Percentiles rank a stretch among this genome's conserved stretches.
Conservation (phyloP, 2,888 invertebrate species). For the Acrocyrtus sp. region DNA sequence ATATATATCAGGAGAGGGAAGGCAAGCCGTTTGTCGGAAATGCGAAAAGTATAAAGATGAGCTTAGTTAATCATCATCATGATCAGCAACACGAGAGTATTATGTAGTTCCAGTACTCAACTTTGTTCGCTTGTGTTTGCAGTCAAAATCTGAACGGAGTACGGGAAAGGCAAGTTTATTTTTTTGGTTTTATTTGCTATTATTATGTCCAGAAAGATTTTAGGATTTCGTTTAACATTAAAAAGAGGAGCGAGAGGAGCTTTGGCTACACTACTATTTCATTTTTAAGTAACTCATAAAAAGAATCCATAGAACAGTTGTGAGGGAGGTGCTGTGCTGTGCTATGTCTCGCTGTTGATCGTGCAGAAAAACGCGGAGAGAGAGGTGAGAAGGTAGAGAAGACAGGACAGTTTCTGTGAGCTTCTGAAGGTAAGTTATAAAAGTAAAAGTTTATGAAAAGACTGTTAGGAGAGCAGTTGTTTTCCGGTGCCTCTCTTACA, state of each 20-base stretch:
- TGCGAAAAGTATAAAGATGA: slow-evolving; percentile 21
- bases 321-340: neutral
- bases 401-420: neutral
- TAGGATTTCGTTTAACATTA: slow-evolving; percentile 8
- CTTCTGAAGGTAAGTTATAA: neutral
- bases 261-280: slow-evolving; percentile 6
- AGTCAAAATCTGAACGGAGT: neutral
- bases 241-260: slow-evolving; percentile 12
- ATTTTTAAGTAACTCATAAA: slow-evolving; percentile 33
- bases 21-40: slow-evolving; percentile 34
- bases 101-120: neutral
- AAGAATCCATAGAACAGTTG: too few species aligned
- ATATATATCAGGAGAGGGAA: neutral
- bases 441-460: neutral
- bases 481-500: too few species aligned
- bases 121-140: neutral
- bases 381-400: too few species aligned
- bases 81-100: too few species aligned
- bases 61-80: slow-evolving; percentile 31
- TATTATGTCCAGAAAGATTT: slow-evolving; percentile 24
- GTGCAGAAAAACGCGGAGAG: neutral
- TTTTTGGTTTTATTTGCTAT: slow-evolving; percentile 1
- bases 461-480: too few species aligned
- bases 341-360: neutral
- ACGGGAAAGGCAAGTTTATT: slow-evolving; percentile 1